Evolutionary conservation across 2,888 invertebrate genomes (phyloP), one percentile per base, ranked within the genome.

Genomic region (Nymphalis urticae): DNA sequence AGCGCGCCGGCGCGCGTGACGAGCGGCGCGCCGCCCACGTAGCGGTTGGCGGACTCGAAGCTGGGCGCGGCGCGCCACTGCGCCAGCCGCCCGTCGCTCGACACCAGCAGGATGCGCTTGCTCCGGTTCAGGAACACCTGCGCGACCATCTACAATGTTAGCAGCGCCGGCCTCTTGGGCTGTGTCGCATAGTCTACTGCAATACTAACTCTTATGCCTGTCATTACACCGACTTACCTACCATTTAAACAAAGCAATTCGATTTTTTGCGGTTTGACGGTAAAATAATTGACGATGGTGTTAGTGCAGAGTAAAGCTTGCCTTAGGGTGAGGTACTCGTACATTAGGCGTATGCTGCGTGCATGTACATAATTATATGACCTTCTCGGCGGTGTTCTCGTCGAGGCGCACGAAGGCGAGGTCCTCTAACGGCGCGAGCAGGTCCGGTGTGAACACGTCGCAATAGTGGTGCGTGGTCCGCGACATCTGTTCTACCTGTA

Each of bases 111-210:
- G 62, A 93, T 67, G 24, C 89, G 90, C 80, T 89, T 90, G 63
- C 64, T 82, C 73, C 91, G 88, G 84, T 92, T 92, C 66, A 92
- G 83, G 80, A 90, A 92, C 73, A 92, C 90, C 92, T 92, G 82
- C 10, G 1, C 42, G 5, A 32, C 0, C 27, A 32, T 0, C 27
- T 32, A 1, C 6, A 32, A 3, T 32, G 27, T 32, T 32, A 32
- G 0, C 0, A 3, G 6, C 6, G 27, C 27, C 27, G 27, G 27
- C 27, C 27, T 32, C 27, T 6, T 32, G 27, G 27, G 32, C 53
- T 5, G 0, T 10, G 3, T 24, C 53, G 24, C 5, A 19, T 17
- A 48, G 2, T 48, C 48, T 17, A 17, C n/a, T 17, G 48, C 17
- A 27, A 27, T 2, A 27, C 27, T 42, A 42, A 13, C 42, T 0